These are phyloP conservation scores for Porites divaricata DNA, from an alignment of 92 coral and sea anemone species.

Conservation along the genomic window DNA sequence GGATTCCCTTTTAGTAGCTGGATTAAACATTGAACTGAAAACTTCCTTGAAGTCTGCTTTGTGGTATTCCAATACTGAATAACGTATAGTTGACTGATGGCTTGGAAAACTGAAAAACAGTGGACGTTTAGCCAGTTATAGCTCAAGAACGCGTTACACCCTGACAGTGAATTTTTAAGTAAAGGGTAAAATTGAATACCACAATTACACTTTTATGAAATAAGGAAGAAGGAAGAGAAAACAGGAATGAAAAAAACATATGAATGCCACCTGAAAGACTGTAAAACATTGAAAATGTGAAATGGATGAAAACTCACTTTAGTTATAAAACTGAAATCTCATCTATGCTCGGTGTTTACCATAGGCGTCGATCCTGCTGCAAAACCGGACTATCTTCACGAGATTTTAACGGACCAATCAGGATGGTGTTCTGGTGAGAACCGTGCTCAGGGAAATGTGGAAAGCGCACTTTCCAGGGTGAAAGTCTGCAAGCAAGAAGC, in stretches of 20 bases:
- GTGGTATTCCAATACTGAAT: neutral
- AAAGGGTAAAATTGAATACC: no score
- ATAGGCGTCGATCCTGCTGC: slow-evolving; percentile 48
- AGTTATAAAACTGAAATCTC: slow-evolving; percentile 11
- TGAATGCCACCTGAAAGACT: slow-evolving; percentile 6
- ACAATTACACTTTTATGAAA: neutral
- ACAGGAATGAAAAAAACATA: neutral
- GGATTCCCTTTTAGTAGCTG: neutral
- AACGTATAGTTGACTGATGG: slow-evolving; percentile 1
- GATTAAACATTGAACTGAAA: no score
- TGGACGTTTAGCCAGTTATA: neutral
- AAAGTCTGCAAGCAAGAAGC: slow-evolving; percentile 59
- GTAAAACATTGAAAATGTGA: slow-evolving; percentile 8
- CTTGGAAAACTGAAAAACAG: slow-evolving; percentile 14
- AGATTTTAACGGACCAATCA: slow-evolving; percentile 36
- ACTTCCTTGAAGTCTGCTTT: slow-evolving; percentile 6
- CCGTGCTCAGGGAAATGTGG: slow-evolving; percentile 40
- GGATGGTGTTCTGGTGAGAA: slow-evolving; percentile 1
- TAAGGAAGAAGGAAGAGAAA: no score
- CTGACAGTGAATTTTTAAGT: neutral
- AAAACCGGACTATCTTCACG: slow-evolving; percentile 50
- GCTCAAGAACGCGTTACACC: slow-evolving; percentile 18
- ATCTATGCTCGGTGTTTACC: slow-evolving; percentile 18
- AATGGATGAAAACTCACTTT: neutral
- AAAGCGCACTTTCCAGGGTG: slow-evolving; percentile 50